These are phyloP conservation scores for Amphimallon solstitiale DNA, from an alignment of 2,888 invertebrate species.

Conservation along the genomic window DNA sequence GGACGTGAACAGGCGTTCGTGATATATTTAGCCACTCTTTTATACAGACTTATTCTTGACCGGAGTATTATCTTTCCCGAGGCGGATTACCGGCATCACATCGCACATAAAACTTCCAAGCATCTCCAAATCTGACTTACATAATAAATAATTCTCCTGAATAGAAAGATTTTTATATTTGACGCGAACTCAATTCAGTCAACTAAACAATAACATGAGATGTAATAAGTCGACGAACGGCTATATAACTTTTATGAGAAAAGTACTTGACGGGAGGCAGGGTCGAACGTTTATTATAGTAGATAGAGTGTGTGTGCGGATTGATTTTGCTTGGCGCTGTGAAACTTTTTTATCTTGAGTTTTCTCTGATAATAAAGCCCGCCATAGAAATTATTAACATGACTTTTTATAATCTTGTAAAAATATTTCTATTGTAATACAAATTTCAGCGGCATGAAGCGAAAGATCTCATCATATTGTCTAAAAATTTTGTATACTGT, in stretches of 20 bases:
- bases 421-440: neutral
- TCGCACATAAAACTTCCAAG: neutral
- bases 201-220: neutral
- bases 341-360: neutral
- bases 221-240: neutral
- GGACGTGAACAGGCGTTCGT: neutral
- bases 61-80: neutral
- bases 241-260: constrained; percentile 17
- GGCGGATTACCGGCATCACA: neutral
- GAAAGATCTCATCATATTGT: constrained; percentile 7
- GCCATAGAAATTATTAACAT: constrained; percentile 1
- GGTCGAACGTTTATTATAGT: constrained; percentile 1
- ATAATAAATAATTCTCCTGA: neutral
- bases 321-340: neutral
- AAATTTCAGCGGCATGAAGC: constrained; percentile 1
- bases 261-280: neutral
- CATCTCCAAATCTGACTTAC: neutral
- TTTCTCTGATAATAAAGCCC: no score
- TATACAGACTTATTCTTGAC: neutral
- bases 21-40: neutral
- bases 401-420: constrained; percentile 1
- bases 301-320: neutral
- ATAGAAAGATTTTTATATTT: neutral
- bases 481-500: neutral
- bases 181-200: no score